Base-by-base conservation (phyloP, 2,888 invertebrate genomes). In the Chrysina gloriosa region DNA sequence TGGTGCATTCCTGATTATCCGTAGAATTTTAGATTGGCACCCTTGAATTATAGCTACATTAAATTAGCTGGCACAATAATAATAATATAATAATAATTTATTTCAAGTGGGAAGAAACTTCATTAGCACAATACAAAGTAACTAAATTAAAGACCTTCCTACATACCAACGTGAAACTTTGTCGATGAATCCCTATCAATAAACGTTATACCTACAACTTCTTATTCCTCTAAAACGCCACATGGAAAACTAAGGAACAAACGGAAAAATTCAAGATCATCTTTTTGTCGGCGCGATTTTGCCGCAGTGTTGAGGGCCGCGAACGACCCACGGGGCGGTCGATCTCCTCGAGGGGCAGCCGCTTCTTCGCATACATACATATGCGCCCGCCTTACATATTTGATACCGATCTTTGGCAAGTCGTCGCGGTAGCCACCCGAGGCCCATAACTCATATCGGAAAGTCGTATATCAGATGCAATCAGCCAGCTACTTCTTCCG, bases 391-490 rank as follows among this genome's bases (percentile, higher is more conserved):
- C 63, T 65, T 82, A 78, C 81, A 83, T 82, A 81, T 83, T 82
- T 83, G 79, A 82, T 82, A 77, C 70, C 75, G 77, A 78, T 80
- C 79, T 81, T 81, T 81, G 82, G 80, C 81, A 81, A 81, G 80
- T 82, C 82, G 81, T 81, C 80, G 80, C 79, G 72, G 73, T 72
- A 76, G 80, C 76, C 81, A 77, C 81, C 74, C 72, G 82, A 81
- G 82, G 79, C 79, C 79, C 80, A 82, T 83, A 83, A 83, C 80
- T 83, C 82, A 83, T 83, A 82, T 82, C 78, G 81, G 73, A 77
- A 79, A 79, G 77, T 78, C 79, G 79, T 82, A 81, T 80, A 82
- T 82, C 81, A 80, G 77, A 76, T 77, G 78, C 78, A 77, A 80
- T 79, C 79, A 76, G 72, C 77, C 75, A 71, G 75, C 75, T 72